phyloP scores from a whole-genome alignment of 2,888 invertebrate species.

The Cephalotes varians region DNA sequence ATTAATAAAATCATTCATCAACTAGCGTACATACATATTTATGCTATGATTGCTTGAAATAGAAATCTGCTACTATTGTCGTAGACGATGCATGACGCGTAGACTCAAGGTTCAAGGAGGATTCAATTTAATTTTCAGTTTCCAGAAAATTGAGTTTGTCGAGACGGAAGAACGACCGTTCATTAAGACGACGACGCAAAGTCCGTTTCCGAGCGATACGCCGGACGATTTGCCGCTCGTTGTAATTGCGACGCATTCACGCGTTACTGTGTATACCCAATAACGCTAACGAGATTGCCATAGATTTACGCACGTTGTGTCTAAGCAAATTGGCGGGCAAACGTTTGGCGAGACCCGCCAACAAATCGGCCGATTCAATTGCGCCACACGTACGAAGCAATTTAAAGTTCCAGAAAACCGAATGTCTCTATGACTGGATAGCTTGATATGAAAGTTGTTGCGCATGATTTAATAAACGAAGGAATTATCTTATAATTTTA shows the following conservation, averaged over 20 bases:
- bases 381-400: constrained; percentile 60
- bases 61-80: background rate
- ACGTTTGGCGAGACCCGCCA: constrained; percentile 62
- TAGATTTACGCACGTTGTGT: constrained; percentile 69
- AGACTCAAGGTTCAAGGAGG: background rate
- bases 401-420: constrained; percentile 49
- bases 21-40: background rate
- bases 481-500: background rate
- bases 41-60: background rate
- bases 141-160: background rate
- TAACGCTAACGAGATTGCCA: constrained; percentile 72
- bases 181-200: constrained; percentile 62
- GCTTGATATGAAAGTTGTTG: background rate
- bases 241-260: constrained; percentile 70
- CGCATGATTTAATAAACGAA: background rate
- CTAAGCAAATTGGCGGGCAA: constrained; percentile 74
- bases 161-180: constrained; percentile 36
- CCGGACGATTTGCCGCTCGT: constrained; percentile 52
- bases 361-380: constrained; percentile 71
- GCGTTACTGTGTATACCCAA: constrained; percentile 67
- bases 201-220: constrained; percentile 52
- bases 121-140: constrained; percentile 23
- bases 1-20: background rate
- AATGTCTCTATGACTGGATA: background rate
- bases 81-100: background rate